Evolutionary conservation across 2,113 vertebrate genomes (phyloP), one percentile per base, ranked within the genome.

Genomic region (Aspidoscelis tigris): DNA sequence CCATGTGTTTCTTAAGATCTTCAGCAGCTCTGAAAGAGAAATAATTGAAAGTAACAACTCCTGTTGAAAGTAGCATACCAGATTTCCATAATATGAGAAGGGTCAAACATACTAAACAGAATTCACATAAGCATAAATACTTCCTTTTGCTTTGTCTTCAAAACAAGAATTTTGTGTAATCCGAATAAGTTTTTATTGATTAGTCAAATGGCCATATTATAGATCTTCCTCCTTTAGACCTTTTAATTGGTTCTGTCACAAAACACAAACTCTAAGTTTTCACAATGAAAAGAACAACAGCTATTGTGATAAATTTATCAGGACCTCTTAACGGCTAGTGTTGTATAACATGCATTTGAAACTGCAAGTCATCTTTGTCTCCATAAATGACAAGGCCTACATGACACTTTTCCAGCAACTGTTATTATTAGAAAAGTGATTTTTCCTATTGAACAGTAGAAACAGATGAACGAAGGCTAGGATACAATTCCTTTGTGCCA

Each of bases 1-100:
- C 97, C 98, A 99, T 98, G 89, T 98, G 97, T 71, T 81, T 95
- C 85, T 95, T 98, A 83, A 99, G 91, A 88, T 99, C 99, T 91
- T 96, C 93, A 7, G 95, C 96, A 0, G 98, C 99, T 93, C 99
- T 99, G 88, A 73, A 58, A 83, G 85, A 79, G 55, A 83, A 72
- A 41, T 71, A 1, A 64, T 5, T 66, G 33, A 0, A 9, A 3
- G 58, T 14, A 88, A 8, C 12, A 39, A 18, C n/a, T 24, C 11
- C n/a, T 70, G 55, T 5, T 66, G 47, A 0, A 9, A 3, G 58
- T 11, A 88, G 5, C 4, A 16, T 70, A 12, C 7, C 20, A 75
- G 7, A 1, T 76, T 80, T 84, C 76, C 65, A 83, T 64, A 81
- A 12, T 5, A 22, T 75, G 33, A 44, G 18, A 88, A 81, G 84